Conservation (phyloP, 2,888 invertebrate species). For the Cacoxenus indagator region DNA sequence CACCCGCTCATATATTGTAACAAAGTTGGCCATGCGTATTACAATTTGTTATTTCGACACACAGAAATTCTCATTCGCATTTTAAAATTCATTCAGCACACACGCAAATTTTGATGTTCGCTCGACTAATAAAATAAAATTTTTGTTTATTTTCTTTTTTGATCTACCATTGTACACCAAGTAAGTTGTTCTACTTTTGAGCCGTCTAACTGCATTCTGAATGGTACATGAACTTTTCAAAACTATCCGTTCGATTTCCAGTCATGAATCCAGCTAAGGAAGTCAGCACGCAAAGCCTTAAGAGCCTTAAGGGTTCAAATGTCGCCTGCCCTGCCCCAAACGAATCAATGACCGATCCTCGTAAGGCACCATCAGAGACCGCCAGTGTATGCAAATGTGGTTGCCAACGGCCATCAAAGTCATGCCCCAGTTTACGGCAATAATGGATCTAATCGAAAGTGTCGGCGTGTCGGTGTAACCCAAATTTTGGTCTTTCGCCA, state of each 20-base stretch:
- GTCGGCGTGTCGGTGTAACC: too few species aligned
- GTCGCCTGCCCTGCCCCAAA: neutral
- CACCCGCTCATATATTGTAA: neutral
- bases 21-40: neutral
- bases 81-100: conserved; percentile 24
- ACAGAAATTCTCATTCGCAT: conserved; percentile 44
- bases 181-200: too few species aligned
- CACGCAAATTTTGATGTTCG: conserved; percentile 33
- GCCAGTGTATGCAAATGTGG: conserved; percentile 29
- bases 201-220: too few species aligned
- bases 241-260: neutral
- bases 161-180: too few species aligned
- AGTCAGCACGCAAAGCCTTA: neutral
- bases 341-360: neutral
- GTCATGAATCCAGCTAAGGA: neutral
- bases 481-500: too few species aligned
- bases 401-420: conserved; percentile 19
- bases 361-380: neutral
- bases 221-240: too few species aligned
- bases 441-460: too few species aligned
- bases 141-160: too few species aligned
- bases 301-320: neutral
- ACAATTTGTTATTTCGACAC: too few species aligned
- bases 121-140: too few species aligned
- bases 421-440: too few species aligned